Base-by-base conservation (phyloP, 2,888 invertebrate genomes). In the Polydesmus complanatus region DNA sequence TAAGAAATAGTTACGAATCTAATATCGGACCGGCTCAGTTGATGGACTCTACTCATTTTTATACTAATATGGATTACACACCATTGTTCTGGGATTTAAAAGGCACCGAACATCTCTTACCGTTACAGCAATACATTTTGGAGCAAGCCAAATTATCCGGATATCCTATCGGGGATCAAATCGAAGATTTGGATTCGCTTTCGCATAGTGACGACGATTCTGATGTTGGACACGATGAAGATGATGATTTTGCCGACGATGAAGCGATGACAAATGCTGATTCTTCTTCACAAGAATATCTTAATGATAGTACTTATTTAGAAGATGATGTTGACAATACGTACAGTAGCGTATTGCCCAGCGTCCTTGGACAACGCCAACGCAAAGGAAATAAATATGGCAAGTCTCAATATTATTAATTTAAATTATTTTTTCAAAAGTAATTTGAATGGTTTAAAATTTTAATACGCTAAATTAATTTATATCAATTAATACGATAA, bases 101-200 rank as follows among this genome's bases (percentile, higher is more conserved):
- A 48, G 61, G 61, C 55, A 63, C 61, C 59, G 61, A 63, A n/a
- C 88, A 89, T 71, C 75, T 90, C 64, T 73, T 89, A 69, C 90
- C 90, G 11, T 75, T 91, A 64, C 89, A 90, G 73, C 88, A 90
- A 74, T 91, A 90, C 70, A 85, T 91, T 67, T 80, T 91, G 69
- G 89, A 90, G 70, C 91, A 91, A 75, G 86, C 86, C 0, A 86
- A 86, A 69, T 74, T 84, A 54, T 83, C 83, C 63, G 85, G 84
- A 69, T 82, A 83, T 66, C 82, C 83, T 48, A 83, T 84, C 69
- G 83, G 81, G 47, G 81, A 81, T 70, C 79, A 81, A 72, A 78
- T 77, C 3, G 85, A 85, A 1, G 78, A 78, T 8, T 85, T 86
- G 2, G 87, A 85, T 68, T 87, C 87, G 58, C 82, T 86, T 66